Conservation (phyloP, 1,140 invertebrate species). For the Lordiphosa collinella region DNA sequence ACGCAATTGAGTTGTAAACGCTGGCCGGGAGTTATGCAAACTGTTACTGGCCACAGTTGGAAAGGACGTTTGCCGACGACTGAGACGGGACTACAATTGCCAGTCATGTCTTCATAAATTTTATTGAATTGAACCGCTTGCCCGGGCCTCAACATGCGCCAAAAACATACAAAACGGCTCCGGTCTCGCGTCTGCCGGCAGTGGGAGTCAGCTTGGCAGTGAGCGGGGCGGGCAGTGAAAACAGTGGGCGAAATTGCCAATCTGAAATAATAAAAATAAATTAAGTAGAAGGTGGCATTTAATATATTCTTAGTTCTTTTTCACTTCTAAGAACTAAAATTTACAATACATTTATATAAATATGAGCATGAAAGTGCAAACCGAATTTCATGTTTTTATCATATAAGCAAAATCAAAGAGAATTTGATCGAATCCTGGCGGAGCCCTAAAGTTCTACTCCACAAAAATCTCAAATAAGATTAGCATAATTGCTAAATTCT, state of each 20-base stretch:
- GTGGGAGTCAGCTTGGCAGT: neutral
- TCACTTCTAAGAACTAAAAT: too few relatives aligned
- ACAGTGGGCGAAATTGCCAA: neutral
- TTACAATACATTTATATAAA: too few relatives aligned
- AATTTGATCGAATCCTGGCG: too few relatives aligned
- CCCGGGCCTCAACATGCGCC: conserved; percentile 53
- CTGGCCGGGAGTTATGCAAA: conserved; percentile 26
- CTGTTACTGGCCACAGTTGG: conserved; percentile 9
- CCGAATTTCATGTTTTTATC: too few relatives aligned
- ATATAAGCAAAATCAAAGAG: too few relatives aligned
- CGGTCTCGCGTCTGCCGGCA: neutral
- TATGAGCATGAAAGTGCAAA: too few relatives aligned
- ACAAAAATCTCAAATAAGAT: too few relatives aligned
- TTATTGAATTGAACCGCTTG: conserved; percentile 63
- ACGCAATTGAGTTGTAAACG: conserved; percentile 67
- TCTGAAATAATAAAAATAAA: too few relatives aligned
- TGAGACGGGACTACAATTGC: conserved; percentile 61
- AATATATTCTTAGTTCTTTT: too few relatives aligned
- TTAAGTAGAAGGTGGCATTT: too few relatives aligned
- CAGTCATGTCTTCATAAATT: conserved; percentile 78
- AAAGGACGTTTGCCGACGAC: conserved; percentile 26
- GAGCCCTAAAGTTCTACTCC: too few relatives aligned
- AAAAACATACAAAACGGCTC: conserved; percentile 64
- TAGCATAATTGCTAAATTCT: too few relatives aligned
- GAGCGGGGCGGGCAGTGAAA: neutral